Base-by-base conservation (phyloP, 2,113 vertebrate genomes). In the Lophochroa leadbeateri region DNA sequence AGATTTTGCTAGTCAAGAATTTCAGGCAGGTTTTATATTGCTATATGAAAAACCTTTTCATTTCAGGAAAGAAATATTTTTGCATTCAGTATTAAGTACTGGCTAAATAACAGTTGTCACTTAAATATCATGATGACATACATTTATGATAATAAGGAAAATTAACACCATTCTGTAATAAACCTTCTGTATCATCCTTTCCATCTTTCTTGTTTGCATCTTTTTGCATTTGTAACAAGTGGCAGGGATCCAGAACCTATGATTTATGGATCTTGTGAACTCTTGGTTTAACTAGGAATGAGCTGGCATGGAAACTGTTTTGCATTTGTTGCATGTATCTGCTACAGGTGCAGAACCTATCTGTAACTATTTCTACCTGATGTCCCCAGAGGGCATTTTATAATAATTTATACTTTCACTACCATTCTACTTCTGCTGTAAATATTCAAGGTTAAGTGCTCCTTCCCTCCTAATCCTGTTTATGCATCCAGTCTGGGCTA, bases 341-440 rank as follows among this genome's bases (percentile, higher is more conserved):
- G 47, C 88, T 93, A 64, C 83, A 95, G 91, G 67, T 94, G 74
- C 63, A 80, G 49, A 85, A 77, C 43, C 82, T 92, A 12, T 91
- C 61, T 76, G 46, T 81, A 55, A 44, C 2, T n/a, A 55, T 24
- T 85, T 91, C 53, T 91, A 29, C 61, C 82, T 85, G 11, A n/a
- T 74, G 49, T 79, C 82, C 64, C 84, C 46, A 67, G 82, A 67
- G 78, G 25, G 21, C 53, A 28, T 86, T 94, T 95, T 63, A 78
- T 95, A 94, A 94, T 94, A 93, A 96, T 92, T 93, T 90, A 96
- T 90, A 83, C 53, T 90, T 94, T 52, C 37, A 0, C 88, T 65
- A n/a, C 70, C 37, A 13, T 96, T 94, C 70, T 69, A 57, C 63
- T 96, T 87, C 82, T 95, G 79, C 71, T 90, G 39, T 87, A 91